A percentile compares a stretch with the other conserved stretches of the same genome.
Evolutionary conservation across 2,797 vertebrate genomes (phyloP).

Genomic region (Trachops cirrhosus): DNA sequence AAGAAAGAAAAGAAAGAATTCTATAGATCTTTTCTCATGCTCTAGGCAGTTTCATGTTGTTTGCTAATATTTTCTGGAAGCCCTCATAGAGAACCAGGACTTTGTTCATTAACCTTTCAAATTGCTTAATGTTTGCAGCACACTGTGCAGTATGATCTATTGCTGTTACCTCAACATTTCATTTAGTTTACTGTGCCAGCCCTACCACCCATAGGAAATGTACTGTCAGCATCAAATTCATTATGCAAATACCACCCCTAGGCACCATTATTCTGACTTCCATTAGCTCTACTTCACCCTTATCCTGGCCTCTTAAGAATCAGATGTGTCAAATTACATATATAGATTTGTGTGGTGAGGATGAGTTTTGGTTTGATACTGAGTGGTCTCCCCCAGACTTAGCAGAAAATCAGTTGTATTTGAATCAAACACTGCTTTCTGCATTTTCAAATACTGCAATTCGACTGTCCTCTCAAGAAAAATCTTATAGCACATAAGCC

Average conservation of each 20-base stretch:
- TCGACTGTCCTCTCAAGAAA: constrained; percentile 34
- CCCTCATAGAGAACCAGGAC: constrained; percentile 24
- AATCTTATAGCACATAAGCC: not conserved
- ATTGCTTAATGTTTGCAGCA: constrained; percentile 50
- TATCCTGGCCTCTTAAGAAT: constrained; percentile 36
- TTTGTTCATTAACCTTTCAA: constrained; percentile 71
- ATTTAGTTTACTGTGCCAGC: constrained; percentile 33
- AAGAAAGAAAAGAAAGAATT: not conserved
- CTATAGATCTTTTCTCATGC: constrained; percentile 23
- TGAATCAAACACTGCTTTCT: constrained; percentile 25
- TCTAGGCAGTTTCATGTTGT: constrained; percentile 37
- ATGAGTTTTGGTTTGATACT: not conserved
- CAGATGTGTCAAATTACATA: constrained; percentile 52
- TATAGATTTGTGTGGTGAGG: constrained; percentile 9
- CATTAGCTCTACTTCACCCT: constrained; percentile 39
- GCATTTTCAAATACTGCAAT: constrained; percentile 44
- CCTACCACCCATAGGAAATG: not conserved
- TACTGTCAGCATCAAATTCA: constrained; percentile 46
- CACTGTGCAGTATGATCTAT: constrained; percentile 24
- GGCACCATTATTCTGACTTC: constrained; percentile 43
- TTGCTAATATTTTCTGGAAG: constrained; percentile 57
- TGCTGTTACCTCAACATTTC: constrained; percentile 44
- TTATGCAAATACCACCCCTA: constrained; percentile 64
- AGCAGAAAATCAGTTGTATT: constrained; percentile 54
- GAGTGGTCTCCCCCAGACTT: constrained; percentile 26